Evolutionary conservation across 1,140 invertebrate species (phyloP).

Genomic region (Drosophila parabipectinata): DNA sequence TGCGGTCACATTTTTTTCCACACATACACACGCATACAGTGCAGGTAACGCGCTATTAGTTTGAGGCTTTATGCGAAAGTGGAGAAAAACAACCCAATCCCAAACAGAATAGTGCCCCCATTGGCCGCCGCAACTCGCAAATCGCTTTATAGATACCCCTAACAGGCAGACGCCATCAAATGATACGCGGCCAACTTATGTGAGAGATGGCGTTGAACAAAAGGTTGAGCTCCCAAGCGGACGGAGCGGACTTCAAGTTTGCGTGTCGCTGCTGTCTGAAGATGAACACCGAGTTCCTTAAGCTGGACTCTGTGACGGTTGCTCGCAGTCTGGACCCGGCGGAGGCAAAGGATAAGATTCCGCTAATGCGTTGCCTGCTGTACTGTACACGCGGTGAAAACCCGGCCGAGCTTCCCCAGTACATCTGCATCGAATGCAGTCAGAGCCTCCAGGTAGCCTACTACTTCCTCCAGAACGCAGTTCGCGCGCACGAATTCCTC

Average conservation of each 20-base stretch:
- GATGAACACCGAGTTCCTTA: constrained; percentile 64
- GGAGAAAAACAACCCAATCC: constrained; percentile 6
- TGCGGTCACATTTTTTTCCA: constrained; percentile 1
- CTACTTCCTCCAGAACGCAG: constrained; percentile 67
- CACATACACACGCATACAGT: constrained; percentile 4
- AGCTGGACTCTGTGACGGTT: constrained; percentile 56
- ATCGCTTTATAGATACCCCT: not conserved
- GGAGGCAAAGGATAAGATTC: constrained; percentile 34
- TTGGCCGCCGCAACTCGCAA: not conserved
- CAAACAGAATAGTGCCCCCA: not conserved
- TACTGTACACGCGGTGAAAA: constrained; percentile 68
- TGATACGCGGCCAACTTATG: constrained; percentile 7
- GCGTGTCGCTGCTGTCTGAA: constrained; percentile 76
- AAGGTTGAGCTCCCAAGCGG: constrained; percentile 29
- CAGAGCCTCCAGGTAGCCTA: constrained; percentile 70
- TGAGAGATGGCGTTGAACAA: constrained; percentile 57
- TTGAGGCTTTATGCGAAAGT: constrained; percentile 18
- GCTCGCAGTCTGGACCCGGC: constrained; percentile 24
- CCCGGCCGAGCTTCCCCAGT: constrained; percentile 55
- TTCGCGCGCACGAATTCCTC: constrained; percentile 71
- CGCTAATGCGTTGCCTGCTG: constrained; percentile 60
- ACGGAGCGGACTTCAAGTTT: constrained; percentile 57
- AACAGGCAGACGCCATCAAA: constrained; percentile 10
- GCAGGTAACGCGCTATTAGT: constrained; percentile 5
- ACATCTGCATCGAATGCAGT: constrained; percentile 72